Conservation (phyloP, 2,797 vertebrate species). For the Tadarida brasiliensis region DNA sequence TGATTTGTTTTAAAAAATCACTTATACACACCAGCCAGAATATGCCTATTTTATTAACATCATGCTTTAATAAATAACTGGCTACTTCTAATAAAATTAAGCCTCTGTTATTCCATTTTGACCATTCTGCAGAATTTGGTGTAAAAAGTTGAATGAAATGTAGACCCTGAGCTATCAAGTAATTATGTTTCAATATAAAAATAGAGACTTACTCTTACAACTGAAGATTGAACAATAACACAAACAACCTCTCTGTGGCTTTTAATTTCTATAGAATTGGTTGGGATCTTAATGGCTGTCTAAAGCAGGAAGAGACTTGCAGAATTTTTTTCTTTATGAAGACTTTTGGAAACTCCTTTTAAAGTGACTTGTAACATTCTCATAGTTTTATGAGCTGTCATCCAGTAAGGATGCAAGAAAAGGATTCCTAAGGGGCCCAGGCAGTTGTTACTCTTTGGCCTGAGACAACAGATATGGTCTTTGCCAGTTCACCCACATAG, state of each 20-base stretch:
- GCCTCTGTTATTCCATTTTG: slow-evolving; percentile 85
- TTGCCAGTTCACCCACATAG: slow-evolving; percentile 4
- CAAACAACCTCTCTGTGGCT: slow-evolving; percentile 75
- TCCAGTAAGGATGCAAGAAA: slow-evolving; percentile 67
- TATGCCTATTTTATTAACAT: slow-evolving; percentile 87
- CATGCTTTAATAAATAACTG: slow-evolving; percentile 90
- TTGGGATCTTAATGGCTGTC: slow-evolving; percentile 70
- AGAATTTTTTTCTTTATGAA: slow-evolving; percentile 80
- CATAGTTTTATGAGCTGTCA: slow-evolving; percentile 72
- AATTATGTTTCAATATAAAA: slow-evolving; percentile 89
- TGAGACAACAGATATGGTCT: slow-evolving; percentile 52
- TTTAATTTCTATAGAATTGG: slow-evolving; percentile 61
- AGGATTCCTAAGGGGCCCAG: not conserved
- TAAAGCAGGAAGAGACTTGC: slow-evolving; percentile 81
- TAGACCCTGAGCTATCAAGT: slow-evolving; percentile 90
- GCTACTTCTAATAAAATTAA: slow-evolving; percentile 88
- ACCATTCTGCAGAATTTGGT: slow-evolving; percentile 86
- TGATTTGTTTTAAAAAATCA: slow-evolving; percentile 81
- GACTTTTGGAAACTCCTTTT: slow-evolving; percentile 70
- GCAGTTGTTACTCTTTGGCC: slow-evolving; percentile 44
- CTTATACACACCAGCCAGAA: slow-evolving; percentile 84
- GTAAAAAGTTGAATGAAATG: slow-evolving; percentile 86
- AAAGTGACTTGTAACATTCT: slow-evolving; percentile 71
- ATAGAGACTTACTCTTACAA: slow-evolving; percentile 87
- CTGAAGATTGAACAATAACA: slow-evolving; percentile 79